Evolutionary conservation across 1,140 invertebrate species (phyloP).

Genomic region (Zaprionus ghesquierei): DNA sequence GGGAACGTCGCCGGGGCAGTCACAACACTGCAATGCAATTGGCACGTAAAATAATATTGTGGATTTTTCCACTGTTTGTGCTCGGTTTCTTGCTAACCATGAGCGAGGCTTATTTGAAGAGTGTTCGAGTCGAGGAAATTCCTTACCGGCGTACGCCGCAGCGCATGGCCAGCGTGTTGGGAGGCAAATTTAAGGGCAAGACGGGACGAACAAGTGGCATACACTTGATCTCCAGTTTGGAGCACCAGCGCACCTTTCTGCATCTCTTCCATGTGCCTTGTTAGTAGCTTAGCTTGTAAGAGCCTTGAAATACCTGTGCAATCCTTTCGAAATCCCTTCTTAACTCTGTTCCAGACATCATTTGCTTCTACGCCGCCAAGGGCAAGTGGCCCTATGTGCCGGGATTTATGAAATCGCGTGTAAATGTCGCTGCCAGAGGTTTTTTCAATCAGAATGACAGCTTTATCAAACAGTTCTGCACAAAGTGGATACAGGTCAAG

Average conservation of each 20-base stretch:
- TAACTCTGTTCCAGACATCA: constrained; percentile 55
- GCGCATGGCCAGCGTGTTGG: background rate
- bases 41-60: constrained; percentile 44
- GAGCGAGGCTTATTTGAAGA: constrained; percentile 56
- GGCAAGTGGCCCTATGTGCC: constrained; percentile 81
- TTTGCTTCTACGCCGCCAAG: constrained; percentile 80
- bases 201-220: constrained; percentile 50
- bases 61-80: constrained; percentile 55
- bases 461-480: constrained; percentile 69
- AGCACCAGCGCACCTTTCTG: constrained; percentile 67
- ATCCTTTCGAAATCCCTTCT: too few relatives aligned
- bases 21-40: constrained; percentile 43
- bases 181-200: background rate
- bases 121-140: constrained; percentile 69
- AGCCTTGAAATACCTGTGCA: too few relatives aligned
- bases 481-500: constrained; percentile 76
- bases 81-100: constrained; percentile 46
- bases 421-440: constrained; percentile 55
- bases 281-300: constrained; percentile 29
- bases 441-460: constrained; percentile 75
- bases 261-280: constrained; percentile 78
- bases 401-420: constrained; percentile 69
- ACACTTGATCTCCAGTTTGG: constrained; percentile 63
- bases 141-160: constrained; percentile 38
- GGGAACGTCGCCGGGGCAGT: background rate